Base-by-base conservation (phyloP, 2,797 vertebrate species). In the Chiroxiphia lanceolata region DNA sequence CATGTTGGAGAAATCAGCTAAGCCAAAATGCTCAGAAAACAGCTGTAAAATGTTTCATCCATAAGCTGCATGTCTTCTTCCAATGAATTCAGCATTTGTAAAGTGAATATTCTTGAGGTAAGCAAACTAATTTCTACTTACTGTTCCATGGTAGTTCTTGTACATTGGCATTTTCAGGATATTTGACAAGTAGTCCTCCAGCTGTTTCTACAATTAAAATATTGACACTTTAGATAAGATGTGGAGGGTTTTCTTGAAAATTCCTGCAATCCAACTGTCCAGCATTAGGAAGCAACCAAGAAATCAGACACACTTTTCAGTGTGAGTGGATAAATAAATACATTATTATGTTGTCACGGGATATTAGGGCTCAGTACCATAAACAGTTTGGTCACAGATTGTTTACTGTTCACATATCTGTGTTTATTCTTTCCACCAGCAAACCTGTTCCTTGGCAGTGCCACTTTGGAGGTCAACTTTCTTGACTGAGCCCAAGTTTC, bases 161-260 rank as follows among this genome's bases (percentile, higher is more conserved):
- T 99, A 99, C 98, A 99, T 98, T 0, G 98, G 98, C 99, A 99
- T 99, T 97, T 98, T 99, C 17, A 99, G 98, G 95, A 99, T 98
- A 34, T 98, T 99, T 81, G 99, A 99, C 97, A 99, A 92, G 96
- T 99, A 99, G 96, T 99, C 99, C 91, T 99, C 99, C 78, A 99
- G 98, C 95, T 99, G 99, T 97, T 98, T 99, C 99, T 99, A 93
- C 89, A 98, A 98, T 97, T 71, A 59, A 97, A 96, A 96, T 33
- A 88, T 80, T 64, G 90, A 89, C 82, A 82, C 29, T 70, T 95
- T 3, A 82, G 53, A 53, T 15, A 92, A 33, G 33, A 80, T 44
- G 54, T 38, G 42, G 20, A 67, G 11, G 16, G 16, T 74, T 80
- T 54, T 44, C 19, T 80, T 44, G 19, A 74, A 80, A 80, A 50